Evolutionary conservation across 2,113 vertebrate species (phyloP).

Genomic region (Falcunculus frontatus): DNA sequence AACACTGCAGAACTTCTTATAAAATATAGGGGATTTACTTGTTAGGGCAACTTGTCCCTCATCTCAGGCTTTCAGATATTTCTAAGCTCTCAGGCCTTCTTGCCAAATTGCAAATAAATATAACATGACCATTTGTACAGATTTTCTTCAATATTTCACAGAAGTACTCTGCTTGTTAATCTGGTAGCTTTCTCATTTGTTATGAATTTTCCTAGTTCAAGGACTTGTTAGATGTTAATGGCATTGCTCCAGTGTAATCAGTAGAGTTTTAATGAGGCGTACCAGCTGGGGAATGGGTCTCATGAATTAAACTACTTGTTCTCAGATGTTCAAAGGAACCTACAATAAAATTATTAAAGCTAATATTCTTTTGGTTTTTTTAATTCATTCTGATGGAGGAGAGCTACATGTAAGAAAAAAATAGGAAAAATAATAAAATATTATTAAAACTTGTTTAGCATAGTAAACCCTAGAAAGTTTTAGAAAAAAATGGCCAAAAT

Average conservation of each 20-base stretch:
- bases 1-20: neutral
- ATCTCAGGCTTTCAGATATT: neutral
- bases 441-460: neutral
- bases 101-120: neutral
- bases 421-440: neutral
- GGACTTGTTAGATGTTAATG: neutral
- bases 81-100: neutral
- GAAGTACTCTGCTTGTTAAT: neutral
- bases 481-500: neutral
- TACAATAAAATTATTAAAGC: neutral
- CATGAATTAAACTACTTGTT: neutral
- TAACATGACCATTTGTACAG: neutral
- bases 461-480: neutral
- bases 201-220: slow-evolving; percentile 10
- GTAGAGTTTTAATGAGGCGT: neutral
- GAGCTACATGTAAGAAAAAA: neutral
- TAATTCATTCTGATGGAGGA: neutral
- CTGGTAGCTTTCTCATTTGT: slow-evolving; percentile 15
- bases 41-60: neutral
- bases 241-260: neutral
- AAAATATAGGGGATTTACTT: neutral
- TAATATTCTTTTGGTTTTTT: neutral
- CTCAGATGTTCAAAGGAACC: neutral
- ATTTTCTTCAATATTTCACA: neutral
- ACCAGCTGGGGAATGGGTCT: neutral